Conservation (phyloP, 2,113 vertebrate species). For the Dendropsophus ebraccatus region DNA sequence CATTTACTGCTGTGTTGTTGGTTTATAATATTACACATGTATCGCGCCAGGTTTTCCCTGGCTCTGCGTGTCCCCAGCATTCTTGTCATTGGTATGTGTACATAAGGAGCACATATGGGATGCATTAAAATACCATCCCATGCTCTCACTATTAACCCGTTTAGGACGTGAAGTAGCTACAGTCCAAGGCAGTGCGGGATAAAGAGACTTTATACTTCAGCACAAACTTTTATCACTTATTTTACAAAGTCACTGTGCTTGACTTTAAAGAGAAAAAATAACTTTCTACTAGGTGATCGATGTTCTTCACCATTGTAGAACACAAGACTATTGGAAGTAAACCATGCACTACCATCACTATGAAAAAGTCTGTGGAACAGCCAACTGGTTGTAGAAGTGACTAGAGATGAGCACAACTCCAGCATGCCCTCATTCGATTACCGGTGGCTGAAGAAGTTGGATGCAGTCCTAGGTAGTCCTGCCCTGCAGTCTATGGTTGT, state of each 20-base stretch:
- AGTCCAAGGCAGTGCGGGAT: background rate
- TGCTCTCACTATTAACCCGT: slow-evolving; percentile 48
- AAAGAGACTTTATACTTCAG: background rate
- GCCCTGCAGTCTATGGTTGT: no score
- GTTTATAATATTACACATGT: slow-evolving; percentile 19
- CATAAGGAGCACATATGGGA: slow-evolving; percentile 48
- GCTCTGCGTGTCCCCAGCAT: slow-evolving; percentile 29
- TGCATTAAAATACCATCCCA: slow-evolving; percentile 55
- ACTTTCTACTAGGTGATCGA: background rate
- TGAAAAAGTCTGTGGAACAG: background rate
- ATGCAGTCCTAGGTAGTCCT: no score
- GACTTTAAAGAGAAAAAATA: background rate
- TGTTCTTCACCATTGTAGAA: background rate
- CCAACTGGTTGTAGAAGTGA: background rate
- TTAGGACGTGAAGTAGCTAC: background rate
- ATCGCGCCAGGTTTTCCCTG: slow-evolving; percentile 1
- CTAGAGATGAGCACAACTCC: background rate
- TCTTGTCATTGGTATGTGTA: slow-evolving; percentile 44
- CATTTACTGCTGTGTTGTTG: slow-evolving; percentile 38
- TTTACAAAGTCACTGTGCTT: background rate
- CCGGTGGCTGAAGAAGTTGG: no score
- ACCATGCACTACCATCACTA: background rate
- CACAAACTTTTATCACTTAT: background rate
- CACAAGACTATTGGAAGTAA: background rate
- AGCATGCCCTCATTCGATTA: no score